phyloP scores from a whole-genome alignment of 2,797 vertebrate species.

The Sebastes itinus region DNA sequence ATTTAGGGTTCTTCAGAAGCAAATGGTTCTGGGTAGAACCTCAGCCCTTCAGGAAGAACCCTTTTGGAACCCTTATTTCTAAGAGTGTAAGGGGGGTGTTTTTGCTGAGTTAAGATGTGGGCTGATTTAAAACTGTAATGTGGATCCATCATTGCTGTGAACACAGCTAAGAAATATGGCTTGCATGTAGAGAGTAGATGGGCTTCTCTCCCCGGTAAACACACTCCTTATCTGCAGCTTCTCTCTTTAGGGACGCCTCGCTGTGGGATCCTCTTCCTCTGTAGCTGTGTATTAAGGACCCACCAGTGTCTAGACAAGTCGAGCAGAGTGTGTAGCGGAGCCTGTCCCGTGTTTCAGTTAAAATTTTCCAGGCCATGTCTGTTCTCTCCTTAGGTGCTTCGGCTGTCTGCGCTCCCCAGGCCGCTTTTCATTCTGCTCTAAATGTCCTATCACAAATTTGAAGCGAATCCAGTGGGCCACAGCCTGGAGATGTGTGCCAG shows the following conservation, averaged over 20 bases:
- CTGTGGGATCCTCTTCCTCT: slow-evolving; percentile 28
- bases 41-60: neutral
- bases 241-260: slow-evolving; percentile 36
- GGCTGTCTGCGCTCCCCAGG: slow-evolving; percentile 12
- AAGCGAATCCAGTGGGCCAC: slow-evolving; percentile 21
- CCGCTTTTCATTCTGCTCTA: slow-evolving; percentile 49
- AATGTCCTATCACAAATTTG: slow-evolving; percentile 43
- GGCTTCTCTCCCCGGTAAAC: slow-evolving; percentile 32
- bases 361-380: slow-evolving; percentile 24
- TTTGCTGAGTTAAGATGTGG: slow-evolving; percentile 21
- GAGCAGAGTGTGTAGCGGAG: slow-evolving; percentile 6
- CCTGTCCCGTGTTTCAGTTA: slow-evolving; percentile 27
- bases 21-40: neutral
- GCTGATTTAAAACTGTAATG: slow-evolving; percentile 52
- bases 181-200: slow-evolving; percentile 13
- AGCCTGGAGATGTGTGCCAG: slow-evolving; percentile 35
- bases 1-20: neutral
- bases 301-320: slow-evolving; percentile 31
- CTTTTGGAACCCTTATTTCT: neutral
- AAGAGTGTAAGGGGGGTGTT: neutral
- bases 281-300: slow-evolving; percentile 11
- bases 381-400: slow-evolving; percentile 29
- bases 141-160: slow-evolving; percentile 38
- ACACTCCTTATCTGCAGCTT: slow-evolving; percentile 36
- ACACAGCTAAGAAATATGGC: slow-evolving; percentile 17